Base-by-base conservation (phyloP, 2,113 vertebrate species). In the Egretta garzetta region DNA sequence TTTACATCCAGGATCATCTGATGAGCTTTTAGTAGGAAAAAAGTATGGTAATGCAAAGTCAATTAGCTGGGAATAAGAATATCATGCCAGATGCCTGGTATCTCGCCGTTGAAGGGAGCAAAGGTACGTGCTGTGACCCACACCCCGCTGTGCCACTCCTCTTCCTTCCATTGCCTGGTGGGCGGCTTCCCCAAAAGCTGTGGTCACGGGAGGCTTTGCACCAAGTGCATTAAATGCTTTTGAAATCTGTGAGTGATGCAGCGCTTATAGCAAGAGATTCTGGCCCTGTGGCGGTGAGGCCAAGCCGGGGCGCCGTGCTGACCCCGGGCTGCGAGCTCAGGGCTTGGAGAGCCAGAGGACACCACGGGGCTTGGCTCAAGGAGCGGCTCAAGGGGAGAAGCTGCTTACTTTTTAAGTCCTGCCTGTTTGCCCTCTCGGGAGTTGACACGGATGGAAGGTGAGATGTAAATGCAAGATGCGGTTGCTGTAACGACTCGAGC, bases 211-310 rank as follows among this genome's bases (percentile, higher is more conserved):
- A 7, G 45, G 41, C 20, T 9, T 67, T 39, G 52, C 24, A 1
- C 23, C 6, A 19, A 14, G 20, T 4, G 0, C 13, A 23, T 1
- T 17, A 14, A 28, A 9, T 10, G 62, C 45, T 75, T 45, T 45
- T 1, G 9, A 47, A 32, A 24, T 10, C 53, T 22, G 3, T 2
- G 58, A 30, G 77, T 2, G 58, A 21, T 26, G 30, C 49, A 28
- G 62, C 4, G 5, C 14, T 0, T 4, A 3, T 1, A 30, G n/a
- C 53, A 23, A 6, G 72, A 12, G 4, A 9, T 41, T 50, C 37
- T 9, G 1, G 7, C 45, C 17, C 66, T 35, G 50, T 3, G 7
- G 12, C 20, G 60, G 47, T 1, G 3, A 66, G 66, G 68, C 53
- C n/a, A 4, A 8, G 30, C 23, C 66, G 49, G 33, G 30, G 3